Percentiles rank a stretch among this genome's conserved stretches.
Conservation (phyloP, 2,888 invertebrate genomes). For the Apotomis betuletana region DNA sequence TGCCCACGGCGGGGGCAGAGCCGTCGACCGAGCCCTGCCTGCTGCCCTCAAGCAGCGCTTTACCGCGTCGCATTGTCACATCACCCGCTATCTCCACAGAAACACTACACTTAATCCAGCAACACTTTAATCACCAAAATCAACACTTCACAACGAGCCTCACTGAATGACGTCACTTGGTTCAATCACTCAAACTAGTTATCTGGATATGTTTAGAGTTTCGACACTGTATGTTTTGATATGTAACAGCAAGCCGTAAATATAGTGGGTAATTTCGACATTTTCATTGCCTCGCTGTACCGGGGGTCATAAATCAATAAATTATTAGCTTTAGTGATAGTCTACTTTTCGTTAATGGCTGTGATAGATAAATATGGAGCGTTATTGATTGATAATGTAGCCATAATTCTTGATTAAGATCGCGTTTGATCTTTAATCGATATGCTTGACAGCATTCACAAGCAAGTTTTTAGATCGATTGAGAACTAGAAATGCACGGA, state of each 20-base stretch:
- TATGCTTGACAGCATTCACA: background rate
- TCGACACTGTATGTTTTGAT: constrained; percentile 59
- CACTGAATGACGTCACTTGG: constrained; percentile 30
- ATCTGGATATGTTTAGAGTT: constrained; percentile 58
- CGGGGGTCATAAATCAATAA: constrained; percentile 56
- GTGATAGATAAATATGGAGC: constrained; percentile 39
- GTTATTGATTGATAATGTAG: constrained; percentile 29
- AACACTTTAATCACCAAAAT: constrained; percentile 40
- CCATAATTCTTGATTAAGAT: constrained; percentile 8
- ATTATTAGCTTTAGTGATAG: constrained; percentile 49
- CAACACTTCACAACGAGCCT: constrained; percentile 1
- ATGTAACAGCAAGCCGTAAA: constrained; percentile 59
- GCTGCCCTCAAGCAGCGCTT: constrained; percentile 76
- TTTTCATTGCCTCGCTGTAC: constrained; percentile 61
- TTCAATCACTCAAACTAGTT: constrained; percentile 48
- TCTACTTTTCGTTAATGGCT: constrained; percentile 30
- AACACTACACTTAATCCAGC: constrained; percentile 39
- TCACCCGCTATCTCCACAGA: constrained; percentile 72
- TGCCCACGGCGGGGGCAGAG: constrained; percentile 50
- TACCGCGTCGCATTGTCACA: constrained; percentile 80
- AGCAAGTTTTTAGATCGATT: background rate
- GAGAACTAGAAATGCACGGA: background rate
- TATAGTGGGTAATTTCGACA: constrained; percentile 54
- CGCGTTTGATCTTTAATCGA: background rate
- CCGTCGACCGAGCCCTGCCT: constrained; percentile 79